These are phyloP conservation scores for Hypanus sabinus DNA, from an alignment of 2,113 vertebrate species.

Conservation along the genomic window DNA sequence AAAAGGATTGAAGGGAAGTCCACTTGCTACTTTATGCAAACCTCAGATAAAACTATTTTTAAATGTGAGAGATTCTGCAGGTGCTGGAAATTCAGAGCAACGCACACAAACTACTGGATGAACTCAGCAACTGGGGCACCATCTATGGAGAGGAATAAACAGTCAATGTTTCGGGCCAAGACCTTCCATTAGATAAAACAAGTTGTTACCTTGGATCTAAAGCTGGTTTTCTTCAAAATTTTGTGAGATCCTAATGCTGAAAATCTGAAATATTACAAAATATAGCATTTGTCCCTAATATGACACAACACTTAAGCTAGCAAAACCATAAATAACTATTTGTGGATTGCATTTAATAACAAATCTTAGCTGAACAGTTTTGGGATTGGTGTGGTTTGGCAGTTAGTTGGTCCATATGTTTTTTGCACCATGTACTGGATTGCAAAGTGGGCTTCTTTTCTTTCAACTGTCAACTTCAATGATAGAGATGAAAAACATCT, in stretches of 20 bases:
- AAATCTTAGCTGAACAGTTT: slow-evolving; percentile 17
- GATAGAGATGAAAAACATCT: not conserved
- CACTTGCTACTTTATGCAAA: not conserved
- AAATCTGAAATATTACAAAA: not conserved
- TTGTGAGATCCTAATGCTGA: not conserved
- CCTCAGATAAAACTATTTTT: not conserved
- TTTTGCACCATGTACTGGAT: slow-evolving; percentile 15
- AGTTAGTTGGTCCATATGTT: slow-evolving; percentile 12
- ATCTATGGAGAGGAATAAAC: too few species aligned
- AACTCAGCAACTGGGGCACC: too few species aligned
- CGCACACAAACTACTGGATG: too few species aligned
- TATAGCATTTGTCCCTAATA: not conserved
- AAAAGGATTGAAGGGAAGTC: not conserved
- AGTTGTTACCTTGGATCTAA: not conserved
- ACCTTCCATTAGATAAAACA: not conserved
- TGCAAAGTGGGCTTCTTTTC: not conserved
- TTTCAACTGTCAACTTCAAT: slow-evolving; percentile 1
- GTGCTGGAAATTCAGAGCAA: too few species aligned
- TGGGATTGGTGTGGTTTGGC: slow-evolving; percentile 29
- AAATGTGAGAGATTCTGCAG: too few species aligned
- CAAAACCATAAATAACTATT: slow-evolving; percentile 10
- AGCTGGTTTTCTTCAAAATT: not conserved
- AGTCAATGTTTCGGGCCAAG: too few species aligned
- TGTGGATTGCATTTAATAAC: slow-evolving; percentile 24
- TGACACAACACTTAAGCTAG: not conserved